A percentile compares a stretch with the other conserved stretches of the same genome.
Evolutionary conservation across 2,797 vertebrate species (phyloP).

Genomic region (Borostomias antarcticus): DNA sequence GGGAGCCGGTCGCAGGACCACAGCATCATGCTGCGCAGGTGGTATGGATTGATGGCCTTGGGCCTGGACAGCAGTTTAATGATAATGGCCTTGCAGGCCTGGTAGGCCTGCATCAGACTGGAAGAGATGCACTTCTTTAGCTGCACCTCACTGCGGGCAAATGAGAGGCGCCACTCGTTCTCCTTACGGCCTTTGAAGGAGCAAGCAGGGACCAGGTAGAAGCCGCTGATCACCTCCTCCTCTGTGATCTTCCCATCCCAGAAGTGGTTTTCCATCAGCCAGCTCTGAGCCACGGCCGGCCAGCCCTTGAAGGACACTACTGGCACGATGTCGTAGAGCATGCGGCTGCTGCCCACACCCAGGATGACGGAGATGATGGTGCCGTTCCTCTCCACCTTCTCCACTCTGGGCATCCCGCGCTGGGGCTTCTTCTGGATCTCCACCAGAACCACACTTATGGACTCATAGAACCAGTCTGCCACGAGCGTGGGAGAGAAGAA

Average conservation of each 20-base stretch:
- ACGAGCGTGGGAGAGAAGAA: constrained; percentile 96
- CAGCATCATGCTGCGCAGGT: constrained; percentile 95
- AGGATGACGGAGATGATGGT: constrained; percentile 92
- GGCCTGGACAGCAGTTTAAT: constrained; percentile 91
- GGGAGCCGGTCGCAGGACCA: constrained; percentile 97
- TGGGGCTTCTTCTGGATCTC: constrained; percentile 97
- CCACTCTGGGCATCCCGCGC: constrained; percentile 90
- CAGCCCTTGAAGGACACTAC: constrained; percentile 98
- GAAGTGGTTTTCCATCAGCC: constrained; percentile 99
- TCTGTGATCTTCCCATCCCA: constrained; percentile 99
- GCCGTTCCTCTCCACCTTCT: constrained; percentile 91
- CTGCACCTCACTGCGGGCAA: constrained; percentile 97
- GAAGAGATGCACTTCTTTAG: constrained; percentile 96
- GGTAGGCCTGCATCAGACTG: constrained; percentile 95
- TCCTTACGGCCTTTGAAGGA: constrained; percentile 90
- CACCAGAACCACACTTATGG: constrained; percentile 87
- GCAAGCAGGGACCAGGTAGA: constrained; percentile 93
- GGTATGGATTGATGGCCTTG: constrained; percentile 93
- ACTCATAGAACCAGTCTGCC: constrained; percentile 93
- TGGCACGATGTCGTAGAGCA: constrained; percentile 94
- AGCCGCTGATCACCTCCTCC: constrained; percentile 97
- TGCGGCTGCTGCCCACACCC: constrained; percentile 93
- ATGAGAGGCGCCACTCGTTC: constrained; percentile 96
- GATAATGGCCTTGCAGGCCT: constrained; percentile 94
- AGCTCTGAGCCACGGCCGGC: constrained; percentile 96